Conservation (phyloP, 53 echinoderm and acorn worm species). For the Mesocentrotus franciscanus region DNA sequence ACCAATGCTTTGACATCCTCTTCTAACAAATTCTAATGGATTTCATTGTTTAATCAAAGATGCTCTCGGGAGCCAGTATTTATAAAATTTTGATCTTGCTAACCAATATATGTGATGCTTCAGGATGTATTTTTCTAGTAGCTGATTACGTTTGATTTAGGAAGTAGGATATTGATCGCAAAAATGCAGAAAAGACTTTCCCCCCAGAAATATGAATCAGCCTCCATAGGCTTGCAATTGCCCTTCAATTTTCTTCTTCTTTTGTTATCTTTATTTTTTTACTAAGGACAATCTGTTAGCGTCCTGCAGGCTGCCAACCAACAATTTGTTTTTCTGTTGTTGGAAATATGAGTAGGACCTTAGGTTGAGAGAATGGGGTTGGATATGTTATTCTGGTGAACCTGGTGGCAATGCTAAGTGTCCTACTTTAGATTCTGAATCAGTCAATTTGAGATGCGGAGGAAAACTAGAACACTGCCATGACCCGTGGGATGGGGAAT, state of each 20-base stretch:
- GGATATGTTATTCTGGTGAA: background rate
- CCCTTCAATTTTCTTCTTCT: background rate
- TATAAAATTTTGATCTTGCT: background rate
- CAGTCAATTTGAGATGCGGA: background rate
- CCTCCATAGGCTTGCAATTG: background rate
- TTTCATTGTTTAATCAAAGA: background rate
- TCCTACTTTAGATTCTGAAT: background rate
- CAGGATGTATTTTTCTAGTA: background rate
- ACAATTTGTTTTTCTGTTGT: background rate
- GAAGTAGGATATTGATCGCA: background rate
- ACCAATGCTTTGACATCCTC: background rate
- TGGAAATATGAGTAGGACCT: background rate
- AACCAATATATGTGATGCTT: background rate
- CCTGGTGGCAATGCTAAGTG: background rate
- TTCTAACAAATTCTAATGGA: background rate
- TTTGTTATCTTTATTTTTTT: no score
- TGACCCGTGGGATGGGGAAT: background rate
- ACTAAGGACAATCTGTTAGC: no score
- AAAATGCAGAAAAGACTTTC: background rate
- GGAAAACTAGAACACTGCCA: background rate
- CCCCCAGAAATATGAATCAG: background rate
- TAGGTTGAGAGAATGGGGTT: background rate
- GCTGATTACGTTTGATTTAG: background rate
- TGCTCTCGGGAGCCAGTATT: background rate
- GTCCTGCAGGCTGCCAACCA: no score